Conservation (phyloP, 2,888 invertebrate genomes). For the Thecophora atra region DNA sequence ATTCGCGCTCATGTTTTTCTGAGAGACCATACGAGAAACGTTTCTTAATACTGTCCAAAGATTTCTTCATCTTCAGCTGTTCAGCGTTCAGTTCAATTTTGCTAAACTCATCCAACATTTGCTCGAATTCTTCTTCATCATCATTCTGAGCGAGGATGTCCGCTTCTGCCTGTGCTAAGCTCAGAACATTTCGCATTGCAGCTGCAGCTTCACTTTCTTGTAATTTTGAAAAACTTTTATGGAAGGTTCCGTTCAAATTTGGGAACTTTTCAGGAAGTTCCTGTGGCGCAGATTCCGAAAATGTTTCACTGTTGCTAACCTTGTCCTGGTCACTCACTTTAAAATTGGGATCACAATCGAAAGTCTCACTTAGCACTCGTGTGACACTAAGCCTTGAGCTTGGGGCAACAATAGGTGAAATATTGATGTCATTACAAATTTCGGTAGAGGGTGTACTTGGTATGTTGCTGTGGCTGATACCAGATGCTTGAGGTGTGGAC, state of each 20-base stretch:
- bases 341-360: constrained; percentile 44
- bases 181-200: constrained; percentile 58
- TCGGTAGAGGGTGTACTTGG: constrained; percentile 56
- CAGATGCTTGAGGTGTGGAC: constrained; percentile 58
- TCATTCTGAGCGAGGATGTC: constrained; percentile 57
- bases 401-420: constrained; percentile 58
- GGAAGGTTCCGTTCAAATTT: constrained; percentile 57
- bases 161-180: constrained; percentile 57
- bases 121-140: constrained; percentile 62
- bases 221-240: constrained; percentile 39
- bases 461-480: constrained; percentile 49
- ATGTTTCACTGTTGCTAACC: constrained; percentile 40
- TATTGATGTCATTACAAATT: constrained; percentile 54
- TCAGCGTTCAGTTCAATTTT: constrained; percentile 58
- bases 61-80: constrained; percentile 64
- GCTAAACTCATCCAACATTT: constrained; percentile 60
- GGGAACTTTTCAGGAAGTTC: constrained; percentile 57
- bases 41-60: constrained; percentile 63
- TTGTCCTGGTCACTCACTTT: constrained; percentile 15
- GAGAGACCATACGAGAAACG: constrained; percentile 54
- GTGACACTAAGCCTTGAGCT: constrained; percentile 41
- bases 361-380: constrained; percentile 53
- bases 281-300: constrained; percentile 43
- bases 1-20: constrained; percentile 39
- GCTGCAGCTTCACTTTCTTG: constrained; percentile 45